Conservation (phyloP, 2,797 vertebrate species). For the Pangasius larnaudii region DNA sequence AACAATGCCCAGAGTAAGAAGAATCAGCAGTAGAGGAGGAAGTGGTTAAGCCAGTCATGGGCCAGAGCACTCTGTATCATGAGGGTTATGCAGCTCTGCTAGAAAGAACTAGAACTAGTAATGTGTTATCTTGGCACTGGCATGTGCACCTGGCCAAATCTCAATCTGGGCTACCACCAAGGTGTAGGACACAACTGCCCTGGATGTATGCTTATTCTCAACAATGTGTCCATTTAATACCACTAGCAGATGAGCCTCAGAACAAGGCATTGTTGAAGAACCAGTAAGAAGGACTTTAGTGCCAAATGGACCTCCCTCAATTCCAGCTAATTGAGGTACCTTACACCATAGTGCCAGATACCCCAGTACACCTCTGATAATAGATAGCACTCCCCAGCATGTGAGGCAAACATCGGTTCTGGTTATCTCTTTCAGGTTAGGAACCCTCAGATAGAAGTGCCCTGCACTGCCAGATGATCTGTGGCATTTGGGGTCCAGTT, state of each 20-base stretch:
- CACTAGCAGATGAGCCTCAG: neutral
- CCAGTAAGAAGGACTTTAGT: neutral
- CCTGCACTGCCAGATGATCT: neutral
- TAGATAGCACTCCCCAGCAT: neutral
- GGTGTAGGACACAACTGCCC: neutral
- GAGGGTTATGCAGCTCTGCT: neutral
- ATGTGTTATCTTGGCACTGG: neutral
- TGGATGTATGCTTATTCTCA: neutral
- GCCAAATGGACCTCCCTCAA: neutral
- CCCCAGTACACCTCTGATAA: neutral
- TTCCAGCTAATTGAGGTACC: neutral
- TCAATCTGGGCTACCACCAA: neutral
- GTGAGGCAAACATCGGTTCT: neutral
- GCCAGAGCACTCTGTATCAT: neutral
- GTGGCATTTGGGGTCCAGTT: neutral
- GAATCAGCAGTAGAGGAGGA: neutral
- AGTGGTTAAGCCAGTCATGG: neutral
- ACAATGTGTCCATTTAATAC: neutral
- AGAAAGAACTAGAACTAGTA: neutral
- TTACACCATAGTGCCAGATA: neutral
- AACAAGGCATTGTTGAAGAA: neutral
- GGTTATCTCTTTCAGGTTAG: neutral
- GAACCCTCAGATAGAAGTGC: neutral
- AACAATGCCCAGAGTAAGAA: neutral
- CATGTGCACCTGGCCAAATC: neutral